Evolutionary conservation across 2,888 invertebrate species (phyloP), one percentile per base, ranked within the genome.

Genomic region (Sinelater perroti): DNA sequence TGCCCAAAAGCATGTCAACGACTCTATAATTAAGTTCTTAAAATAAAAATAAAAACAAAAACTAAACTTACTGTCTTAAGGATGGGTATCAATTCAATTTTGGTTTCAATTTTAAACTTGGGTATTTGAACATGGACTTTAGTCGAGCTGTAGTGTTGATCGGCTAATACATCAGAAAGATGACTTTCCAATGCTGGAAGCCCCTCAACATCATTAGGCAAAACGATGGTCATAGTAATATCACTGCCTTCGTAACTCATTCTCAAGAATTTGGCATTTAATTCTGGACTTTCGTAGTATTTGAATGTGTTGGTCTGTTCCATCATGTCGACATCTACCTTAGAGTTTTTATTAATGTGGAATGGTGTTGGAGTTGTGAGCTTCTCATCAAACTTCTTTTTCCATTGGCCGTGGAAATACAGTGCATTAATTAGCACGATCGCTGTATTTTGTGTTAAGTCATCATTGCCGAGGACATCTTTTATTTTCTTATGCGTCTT

Each of bases 381-480:
- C 44, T 62, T 58, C 2, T 30, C 26, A 8, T 61, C 61, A 53
- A 66, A 68, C 3, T 52, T 58, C 3, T 57, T 50, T 11, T 28
- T 42, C 73, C 73, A 75, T 50, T 67, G 66, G 20, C 70, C 76
- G 24, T 71, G 70, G 56, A 78, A 75, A 57, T 77, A 73, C 30
- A 77, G 38, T 1, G 76, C 73, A 52, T 77, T 78, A 1, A 76
- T 69, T 21, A 77, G 60, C 5, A 77, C 62, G 40, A 75, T 46
- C 47, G 63, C 61, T 1, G 73, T 73, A 7, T 63, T 33, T 1
- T 33, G 51, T 18, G 47, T 52, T 5, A 78, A 38, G 21, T 51
- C 56, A 18, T 61, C 62, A 2, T 72, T 60, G 2, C 42, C 36
- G 6, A 77, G 62, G 2, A 78, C 40, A 45, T 73, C 58, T 18